These are phyloP conservation scores for Taeniopygia guttata DNA, from an alignment of 2,797 vertebrate species.

Conservation along the genomic window DNA sequence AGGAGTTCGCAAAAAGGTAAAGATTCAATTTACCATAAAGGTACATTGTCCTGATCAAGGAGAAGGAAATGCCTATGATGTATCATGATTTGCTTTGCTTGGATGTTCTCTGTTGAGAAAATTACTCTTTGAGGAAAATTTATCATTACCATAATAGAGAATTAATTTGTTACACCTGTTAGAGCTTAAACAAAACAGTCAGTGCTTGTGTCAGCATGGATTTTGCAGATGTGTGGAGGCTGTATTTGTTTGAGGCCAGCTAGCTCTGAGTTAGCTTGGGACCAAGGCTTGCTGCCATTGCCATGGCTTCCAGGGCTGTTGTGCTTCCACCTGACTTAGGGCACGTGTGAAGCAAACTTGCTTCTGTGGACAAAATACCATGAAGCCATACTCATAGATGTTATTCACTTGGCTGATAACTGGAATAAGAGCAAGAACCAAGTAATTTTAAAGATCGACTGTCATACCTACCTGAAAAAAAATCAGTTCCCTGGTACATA, in stretches of 20 bases:
- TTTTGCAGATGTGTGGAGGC: neutral
- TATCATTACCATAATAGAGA: neutral
- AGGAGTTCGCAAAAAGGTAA: slow-evolving; percentile 97
- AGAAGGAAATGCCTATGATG: neutral
- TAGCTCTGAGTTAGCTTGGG: neutral
- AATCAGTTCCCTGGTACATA: neutral
- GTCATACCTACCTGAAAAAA: neutral
- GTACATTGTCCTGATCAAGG: neutral
- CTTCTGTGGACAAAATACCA: accelerated
- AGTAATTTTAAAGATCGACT: neutral
- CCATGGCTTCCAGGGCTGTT: neutral
- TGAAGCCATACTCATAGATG: neutral
- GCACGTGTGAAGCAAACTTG: neutral
- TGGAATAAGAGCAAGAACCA: neutral
- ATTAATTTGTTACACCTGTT: neutral
- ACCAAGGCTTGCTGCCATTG: neutral
- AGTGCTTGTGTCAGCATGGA: neutral
- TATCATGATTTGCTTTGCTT: neutral
- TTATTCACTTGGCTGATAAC: neutral
- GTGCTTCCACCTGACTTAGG: neutral
- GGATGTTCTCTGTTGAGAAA: neutral
- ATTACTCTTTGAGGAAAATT: neutral
- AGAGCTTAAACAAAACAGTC: neutral
- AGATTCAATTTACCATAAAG: neutral
- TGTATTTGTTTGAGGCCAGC: neutral